phyloP scores from a whole-genome alignment of 2,888 invertebrate genomes.

The Hypsopygia costalis region DNA sequence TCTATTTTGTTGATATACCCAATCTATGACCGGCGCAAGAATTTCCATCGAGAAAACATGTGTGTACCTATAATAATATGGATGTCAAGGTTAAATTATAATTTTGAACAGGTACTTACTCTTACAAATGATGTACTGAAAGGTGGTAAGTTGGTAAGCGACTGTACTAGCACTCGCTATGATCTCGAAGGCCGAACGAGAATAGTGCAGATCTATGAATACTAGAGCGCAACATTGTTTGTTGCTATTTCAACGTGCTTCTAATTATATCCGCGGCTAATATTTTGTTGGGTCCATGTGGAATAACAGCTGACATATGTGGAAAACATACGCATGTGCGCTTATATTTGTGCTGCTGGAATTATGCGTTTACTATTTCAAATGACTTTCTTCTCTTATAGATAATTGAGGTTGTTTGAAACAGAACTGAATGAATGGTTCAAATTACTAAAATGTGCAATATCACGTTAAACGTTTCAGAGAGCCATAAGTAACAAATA shows the following conservation, averaged over 20 bases:
- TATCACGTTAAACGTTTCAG: no score
- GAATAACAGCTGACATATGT: slow-evolving; percentile 44
- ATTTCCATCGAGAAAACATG: neutral
- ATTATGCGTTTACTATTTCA: neutral
- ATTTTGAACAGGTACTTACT: slow-evolving; percentile 1
- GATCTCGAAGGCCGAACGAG: slow-evolving; percentile 56
- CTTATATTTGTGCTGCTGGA: slow-evolving; percentile 29
- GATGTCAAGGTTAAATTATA: slow-evolving; percentile 8
- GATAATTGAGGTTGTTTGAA: neutral
- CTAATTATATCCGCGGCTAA: slow-evolving; percentile 49
- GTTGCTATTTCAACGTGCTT: slow-evolving; percentile 43
- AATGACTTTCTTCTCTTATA: neutral
- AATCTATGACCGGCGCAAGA: neutral
- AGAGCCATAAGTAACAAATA: no score
- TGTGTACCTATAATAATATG: slow-evolving; percentile 1
- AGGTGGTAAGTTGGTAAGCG: slow-evolving; percentile 10
- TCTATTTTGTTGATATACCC: neutral
- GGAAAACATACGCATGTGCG: slow-evolving; percentile 28
- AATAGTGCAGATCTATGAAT: slow-evolving; percentile 57
- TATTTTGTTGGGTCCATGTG: slow-evolving; percentile 36
- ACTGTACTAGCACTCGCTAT: slow-evolving; percentile 41
- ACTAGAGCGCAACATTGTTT: slow-evolving; percentile 50
- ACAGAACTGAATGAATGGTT: no score
- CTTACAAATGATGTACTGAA: slow-evolving; percentile 3
- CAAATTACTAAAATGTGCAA: no score